These are phyloP conservation scores for Borostomias antarcticus DNA, from an alignment of 2,797 vertebrate genomes.

Conservation along the genomic window DNA sequence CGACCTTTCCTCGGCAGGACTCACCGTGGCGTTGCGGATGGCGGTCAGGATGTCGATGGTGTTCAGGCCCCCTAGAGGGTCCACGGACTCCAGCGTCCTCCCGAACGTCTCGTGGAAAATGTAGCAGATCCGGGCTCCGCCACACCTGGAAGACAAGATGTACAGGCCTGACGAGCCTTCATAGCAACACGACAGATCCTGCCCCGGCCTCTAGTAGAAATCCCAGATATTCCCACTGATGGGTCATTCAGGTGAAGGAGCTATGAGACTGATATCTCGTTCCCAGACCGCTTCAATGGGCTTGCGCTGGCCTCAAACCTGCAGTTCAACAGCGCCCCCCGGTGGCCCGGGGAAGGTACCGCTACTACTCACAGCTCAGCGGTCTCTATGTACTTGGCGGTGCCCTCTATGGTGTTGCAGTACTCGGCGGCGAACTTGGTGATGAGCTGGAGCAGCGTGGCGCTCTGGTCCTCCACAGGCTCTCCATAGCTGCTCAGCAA, in stretches of 20 bases:
- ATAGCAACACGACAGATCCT: no score
- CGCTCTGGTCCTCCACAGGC: constrained; percentile 95
- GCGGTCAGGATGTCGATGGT: constrained; percentile 98
- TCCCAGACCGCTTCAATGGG: background rate
- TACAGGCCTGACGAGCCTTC: no score
- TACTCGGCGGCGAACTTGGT: constrained; percentile 99
- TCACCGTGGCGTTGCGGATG: constrained; percentile 97
- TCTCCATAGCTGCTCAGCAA: constrained; percentile 96
- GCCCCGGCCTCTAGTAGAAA: no score
- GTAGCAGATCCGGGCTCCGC: constrained; percentile 97
- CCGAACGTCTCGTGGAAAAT: constrained; percentile 99
- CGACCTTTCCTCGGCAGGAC: constrained; percentile 18
- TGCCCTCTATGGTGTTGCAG: constrained; percentile 99
- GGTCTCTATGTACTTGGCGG: constrained; percentile 98
- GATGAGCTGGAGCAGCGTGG: constrained; percentile 97
- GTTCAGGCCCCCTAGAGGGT: constrained; percentile 94
- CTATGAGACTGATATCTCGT: background rate
- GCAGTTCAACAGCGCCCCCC: constrained; percentile 55
- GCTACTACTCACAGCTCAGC: constrained; percentile 90
- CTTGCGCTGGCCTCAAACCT: background rate
- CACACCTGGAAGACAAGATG: constrained; percentile 93
- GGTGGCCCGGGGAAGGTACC: constrained; percentile 37
- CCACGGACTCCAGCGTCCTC: constrained; percentile 95
- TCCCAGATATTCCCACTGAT: no score
- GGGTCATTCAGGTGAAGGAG: no score